phyloP scores from a whole-genome alignment of 1,140 invertebrate genomes.

The Adelges cooleyi region DNA sequence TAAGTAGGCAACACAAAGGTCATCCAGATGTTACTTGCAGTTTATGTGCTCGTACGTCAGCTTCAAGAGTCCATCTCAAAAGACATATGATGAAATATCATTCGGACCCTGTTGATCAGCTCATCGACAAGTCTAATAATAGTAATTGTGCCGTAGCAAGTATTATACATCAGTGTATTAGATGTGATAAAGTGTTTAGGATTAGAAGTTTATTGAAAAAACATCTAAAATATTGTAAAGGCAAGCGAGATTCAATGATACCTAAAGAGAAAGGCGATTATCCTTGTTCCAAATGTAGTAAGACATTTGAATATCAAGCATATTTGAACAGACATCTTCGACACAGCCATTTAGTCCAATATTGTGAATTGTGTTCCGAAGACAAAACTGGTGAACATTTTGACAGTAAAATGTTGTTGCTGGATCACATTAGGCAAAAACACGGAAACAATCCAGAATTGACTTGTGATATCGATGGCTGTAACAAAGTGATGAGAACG shows the following conservation, averaged over 20 bases:
- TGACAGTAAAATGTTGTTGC: slow-evolving; percentile 45
- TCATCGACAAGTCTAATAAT: slow-evolving; percentile 21
- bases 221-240: slow-evolving; percentile 34
- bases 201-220: slow-evolving; percentile 33
- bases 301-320: slow-evolving; percentile 29
- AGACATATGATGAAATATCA: slow-evolving; percentile 50
- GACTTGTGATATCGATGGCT: slow-evolving; percentile 40
- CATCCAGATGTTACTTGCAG: slow-evolving; percentile 49
- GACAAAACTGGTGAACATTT: slow-evolving; percentile 45
- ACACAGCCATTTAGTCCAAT: slow-evolving; percentile 22
- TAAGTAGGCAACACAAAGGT: slow-evolving; percentile 49
- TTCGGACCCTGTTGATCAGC: slow-evolving; percentile 32
- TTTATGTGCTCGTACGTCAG: slow-evolving; percentile 47
- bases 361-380: slow-evolving; percentile 35
- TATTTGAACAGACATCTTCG: slow-evolving; percentile 30
- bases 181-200: slow-evolving; percentile 34
- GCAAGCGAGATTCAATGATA: slow-evolving; percentile 30
- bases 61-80: slow-evolving; percentile 46
- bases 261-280: slow-evolving; percentile 30
- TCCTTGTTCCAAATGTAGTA: slow-evolving; percentile 32
- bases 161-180: slow-evolving; percentile 32
- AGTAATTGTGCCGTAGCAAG: neutral
- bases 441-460: slow-evolving; percentile 47
- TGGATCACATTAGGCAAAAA: slow-evolving; percentile 47
- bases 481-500: slow-evolving; percentile 45